A percentile compares a stretch with the other conserved stretches of the same genome.
Evolutionary conservation across 2,113 vertebrate species (phyloP).

Genomic region (Xiphophorus maculatus): DNA sequence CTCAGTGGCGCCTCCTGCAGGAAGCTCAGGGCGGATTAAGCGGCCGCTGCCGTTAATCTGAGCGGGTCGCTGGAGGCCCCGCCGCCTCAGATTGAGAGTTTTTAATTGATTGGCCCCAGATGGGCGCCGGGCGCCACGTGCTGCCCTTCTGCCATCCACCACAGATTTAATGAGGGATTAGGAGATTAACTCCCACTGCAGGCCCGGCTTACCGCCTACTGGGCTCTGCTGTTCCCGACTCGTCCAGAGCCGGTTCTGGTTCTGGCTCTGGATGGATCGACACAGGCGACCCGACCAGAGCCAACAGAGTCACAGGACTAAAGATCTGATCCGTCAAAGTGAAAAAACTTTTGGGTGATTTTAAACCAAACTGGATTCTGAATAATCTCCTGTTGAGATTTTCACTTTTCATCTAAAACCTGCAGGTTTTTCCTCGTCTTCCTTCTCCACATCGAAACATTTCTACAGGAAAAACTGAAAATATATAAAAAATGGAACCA

Average conservation of each 20-base stretch:
- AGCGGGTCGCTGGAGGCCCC: conserved; percentile 47
- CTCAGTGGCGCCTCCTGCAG: conserved; percentile 7
- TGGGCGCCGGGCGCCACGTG: conserved; percentile 60
- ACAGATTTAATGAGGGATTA: conserved; percentile 73
- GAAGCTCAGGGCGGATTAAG: conserved; percentile 62
- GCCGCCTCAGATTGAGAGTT: conserved; percentile 54
- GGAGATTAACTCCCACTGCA: conserved; percentile 71
- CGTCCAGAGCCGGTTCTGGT: conserved; percentile 49
- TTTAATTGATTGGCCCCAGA: conserved; percentile 70
- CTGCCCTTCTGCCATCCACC: conserved; percentile 56
- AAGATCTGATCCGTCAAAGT: too few species aligned
- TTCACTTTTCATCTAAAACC: conserved; percentile 3
- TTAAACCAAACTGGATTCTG: not conserved
- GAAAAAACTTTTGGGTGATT: conserved; percentile 14
- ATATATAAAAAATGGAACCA: too few species aligned
- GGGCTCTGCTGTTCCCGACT: conserved; percentile 57
- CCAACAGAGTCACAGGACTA: too few species aligned
- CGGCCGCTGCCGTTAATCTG: conserved; percentile 66
- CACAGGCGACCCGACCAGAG: too few species aligned
- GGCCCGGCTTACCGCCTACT: conserved; percentile 59
- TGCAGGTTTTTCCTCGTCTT: not conserved
- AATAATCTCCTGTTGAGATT: too few species aligned
- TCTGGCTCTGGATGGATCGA: conserved; percentile 9
- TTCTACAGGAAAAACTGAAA: too few species aligned
- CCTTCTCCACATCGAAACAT: not conserved